Evolutionary conservation across 2,113 vertebrate genomes (phyloP).

Genomic region (Pelusios castaneus): DNA sequence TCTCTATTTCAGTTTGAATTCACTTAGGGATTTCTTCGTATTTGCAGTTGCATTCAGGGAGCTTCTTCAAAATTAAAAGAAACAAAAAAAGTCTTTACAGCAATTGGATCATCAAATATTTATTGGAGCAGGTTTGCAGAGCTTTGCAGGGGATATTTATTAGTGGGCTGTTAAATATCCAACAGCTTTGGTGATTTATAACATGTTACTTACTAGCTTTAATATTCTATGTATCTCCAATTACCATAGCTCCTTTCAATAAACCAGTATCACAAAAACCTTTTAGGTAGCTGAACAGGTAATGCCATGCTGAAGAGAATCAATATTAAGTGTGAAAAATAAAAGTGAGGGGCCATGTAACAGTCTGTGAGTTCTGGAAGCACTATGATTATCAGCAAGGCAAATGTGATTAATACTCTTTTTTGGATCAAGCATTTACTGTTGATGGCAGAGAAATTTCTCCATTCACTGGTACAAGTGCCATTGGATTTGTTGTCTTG

Average conservation of each 20-base stretch:
- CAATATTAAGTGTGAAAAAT: background rate
- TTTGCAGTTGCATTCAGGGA: constrained; percentile 9
- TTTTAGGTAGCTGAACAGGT: background rate
- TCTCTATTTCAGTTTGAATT: background rate
- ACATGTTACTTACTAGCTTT: background rate
- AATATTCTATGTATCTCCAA: background rate
- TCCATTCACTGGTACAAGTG: background rate
- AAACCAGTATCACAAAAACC: background rate
- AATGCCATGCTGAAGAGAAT: background rate
- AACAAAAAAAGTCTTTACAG: background rate
- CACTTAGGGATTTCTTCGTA: background rate
- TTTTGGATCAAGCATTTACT: background rate
- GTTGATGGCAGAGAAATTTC: background rate
- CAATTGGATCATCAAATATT: background rate
- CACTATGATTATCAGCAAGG: background rate
- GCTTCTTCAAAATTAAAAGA: constrained; percentile 2
- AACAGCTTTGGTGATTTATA: background rate
- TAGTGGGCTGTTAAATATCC: background rate
- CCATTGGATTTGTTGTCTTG: background rate
- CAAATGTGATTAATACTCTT: too few relatives aligned
- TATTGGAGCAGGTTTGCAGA: background rate
- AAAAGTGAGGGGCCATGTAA: background rate
- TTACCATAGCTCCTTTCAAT: background rate
- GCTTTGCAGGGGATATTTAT: background rate
- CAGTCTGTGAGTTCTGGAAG: background rate